phyloP scores from a whole-genome alignment of 2,113 vertebrate species.

The Pyrgilauda ruficollis region DNA sequence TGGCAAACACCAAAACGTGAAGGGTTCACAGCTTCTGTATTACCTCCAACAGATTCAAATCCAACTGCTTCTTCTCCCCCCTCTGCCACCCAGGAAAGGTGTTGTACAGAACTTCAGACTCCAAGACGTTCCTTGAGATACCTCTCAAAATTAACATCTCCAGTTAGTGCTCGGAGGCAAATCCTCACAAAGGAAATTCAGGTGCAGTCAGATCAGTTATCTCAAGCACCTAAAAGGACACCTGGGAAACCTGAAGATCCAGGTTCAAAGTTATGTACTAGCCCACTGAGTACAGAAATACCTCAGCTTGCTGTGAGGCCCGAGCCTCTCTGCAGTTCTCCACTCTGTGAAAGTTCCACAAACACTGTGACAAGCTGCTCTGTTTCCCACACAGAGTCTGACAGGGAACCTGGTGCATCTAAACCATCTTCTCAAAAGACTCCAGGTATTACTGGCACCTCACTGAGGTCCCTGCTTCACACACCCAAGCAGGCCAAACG shows the following conservation, averaged over 20 bases:
- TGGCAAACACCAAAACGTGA: constrained; percentile 11
- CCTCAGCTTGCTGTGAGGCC: background rate
- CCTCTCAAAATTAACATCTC: background rate
- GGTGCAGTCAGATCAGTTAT: background rate
- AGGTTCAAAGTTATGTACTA: background rate
- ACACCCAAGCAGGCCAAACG: background rate
- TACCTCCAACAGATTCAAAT: constrained; percentile 37
- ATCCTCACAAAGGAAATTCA: background rate
- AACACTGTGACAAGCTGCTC: background rate
- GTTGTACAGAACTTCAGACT: background rate
- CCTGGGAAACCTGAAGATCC: background rate
- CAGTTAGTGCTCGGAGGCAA: background rate
- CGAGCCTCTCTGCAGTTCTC: background rate
- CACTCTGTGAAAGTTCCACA: rapidly evolving
- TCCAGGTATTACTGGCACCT: background rate
- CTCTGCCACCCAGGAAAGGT: background rate
- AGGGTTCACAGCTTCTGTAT: background rate
- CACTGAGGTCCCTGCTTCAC: background rate
- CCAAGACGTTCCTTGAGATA: constrained; percentile 12
- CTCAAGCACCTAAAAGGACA: background rate
- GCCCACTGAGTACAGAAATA: background rate
- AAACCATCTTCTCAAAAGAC: background rate
- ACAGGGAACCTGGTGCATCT: background rate
- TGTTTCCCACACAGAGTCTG: background rate
- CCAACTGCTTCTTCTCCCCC: background rate